Conservation (phyloP, 2,888 invertebrate genomes). For the Xanthorhoe designata region DNA sequence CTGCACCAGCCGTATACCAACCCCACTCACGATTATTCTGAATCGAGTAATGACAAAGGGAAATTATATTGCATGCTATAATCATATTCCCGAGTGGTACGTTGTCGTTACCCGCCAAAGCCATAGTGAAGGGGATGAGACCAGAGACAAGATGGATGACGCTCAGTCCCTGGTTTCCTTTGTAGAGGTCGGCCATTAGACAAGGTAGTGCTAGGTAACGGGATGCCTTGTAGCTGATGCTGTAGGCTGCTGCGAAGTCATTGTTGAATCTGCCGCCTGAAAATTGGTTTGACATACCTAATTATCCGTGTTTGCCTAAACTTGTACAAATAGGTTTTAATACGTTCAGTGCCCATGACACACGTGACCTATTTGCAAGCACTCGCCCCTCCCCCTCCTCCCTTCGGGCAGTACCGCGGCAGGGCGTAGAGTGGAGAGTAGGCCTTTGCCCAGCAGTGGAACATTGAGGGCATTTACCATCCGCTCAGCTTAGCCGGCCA, state of each 20-base stretch:
- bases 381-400: too few species aligned
- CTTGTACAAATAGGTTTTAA: too few species aligned
- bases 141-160: constrained; percentile 67
- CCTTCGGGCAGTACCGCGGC: too few species aligned
- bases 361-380: too few species aligned
- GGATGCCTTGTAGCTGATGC: constrained; percentile 61
- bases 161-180: constrained; percentile 53
- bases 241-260: constrained; percentile 62
- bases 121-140: constrained; percentile 65
- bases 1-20: constrained; percentile 69
- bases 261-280: constrained; percentile 62
- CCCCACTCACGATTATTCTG: constrained; percentile 62
- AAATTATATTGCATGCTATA: constrained; percentile 66
- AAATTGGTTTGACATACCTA: constrained; percentile 23
- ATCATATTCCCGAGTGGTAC: constrained; percentile 60
- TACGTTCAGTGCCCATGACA: too few species aligned
- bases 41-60: constrained; percentile 61
- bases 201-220: constrained; percentile 71
- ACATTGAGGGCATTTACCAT: too few species aligned
- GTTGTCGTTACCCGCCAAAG: constrained; percentile 63
- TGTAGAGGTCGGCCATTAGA: constrained; percentile 70
- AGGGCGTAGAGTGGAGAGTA: too few species aligned
- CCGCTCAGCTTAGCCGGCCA: too few species aligned
- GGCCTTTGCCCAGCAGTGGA: too few species aligned
- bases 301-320: too few species aligned